A percentile compares a stretch with the other conserved stretches of the same genome.
Evolutionary conservation across 1,140 invertebrate species (phyloP).

Genomic region (Atopsyche davidsoni): DNA sequence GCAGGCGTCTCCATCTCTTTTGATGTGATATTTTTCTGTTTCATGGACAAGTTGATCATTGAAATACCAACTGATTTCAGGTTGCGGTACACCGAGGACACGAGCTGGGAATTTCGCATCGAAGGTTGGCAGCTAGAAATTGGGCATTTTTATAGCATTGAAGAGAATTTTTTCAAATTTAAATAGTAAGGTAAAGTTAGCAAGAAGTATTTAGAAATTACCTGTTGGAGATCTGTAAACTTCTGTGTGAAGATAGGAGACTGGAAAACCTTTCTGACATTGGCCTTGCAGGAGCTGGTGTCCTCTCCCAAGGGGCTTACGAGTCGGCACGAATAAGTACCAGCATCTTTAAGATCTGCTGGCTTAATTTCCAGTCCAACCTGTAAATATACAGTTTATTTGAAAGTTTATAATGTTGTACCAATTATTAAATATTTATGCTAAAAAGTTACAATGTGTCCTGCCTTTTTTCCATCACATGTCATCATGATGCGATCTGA

Average conservation of each 20-base stretch:
- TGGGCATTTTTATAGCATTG: too few species aligned
- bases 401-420: background rate
- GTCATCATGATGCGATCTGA: constrained; percentile 62
- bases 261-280: constrained; percentile 73
- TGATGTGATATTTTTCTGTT: constrained; percentile 69
- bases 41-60: constrained; percentile 63
- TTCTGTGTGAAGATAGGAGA: constrained; percentile 75
- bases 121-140: constrained; percentile 57
- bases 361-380: constrained; percentile 72
- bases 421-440: background rate
- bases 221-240: constrained; percentile 80
- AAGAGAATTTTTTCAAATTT: too few species aligned
- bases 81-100: constrained; percentile 78
- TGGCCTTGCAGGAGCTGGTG: constrained; percentile 58
- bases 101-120: constrained; percentile 78
- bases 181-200: too few species aligned
- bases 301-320: constrained; percentile 71
- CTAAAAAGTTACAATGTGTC: constrained; percentile 1
- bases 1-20: constrained; percentile 69
- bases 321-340: constrained; percentile 67
- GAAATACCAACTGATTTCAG: constrained; percentile 81
- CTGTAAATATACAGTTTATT: constrained; percentile 32
- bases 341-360: constrained; percentile 64
- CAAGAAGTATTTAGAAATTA: too few species aligned
- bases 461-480: constrained; percentile 73